phyloP scores from a whole-genome alignment of 2,888 invertebrate genomes.

The Balanococcus diminutus region DNA sequence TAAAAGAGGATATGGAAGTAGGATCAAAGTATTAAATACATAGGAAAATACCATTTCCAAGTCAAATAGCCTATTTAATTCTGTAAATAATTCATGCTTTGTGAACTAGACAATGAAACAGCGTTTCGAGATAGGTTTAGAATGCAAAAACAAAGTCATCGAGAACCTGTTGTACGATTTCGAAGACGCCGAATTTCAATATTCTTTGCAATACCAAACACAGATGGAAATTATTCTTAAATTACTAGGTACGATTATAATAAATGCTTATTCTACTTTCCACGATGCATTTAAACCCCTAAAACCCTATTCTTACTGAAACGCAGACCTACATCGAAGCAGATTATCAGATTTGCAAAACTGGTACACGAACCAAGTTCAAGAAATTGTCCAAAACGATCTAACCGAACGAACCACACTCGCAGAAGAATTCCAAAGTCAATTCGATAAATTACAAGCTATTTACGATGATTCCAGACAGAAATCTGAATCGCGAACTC shows the following conservation, averaged over 20 bases:
- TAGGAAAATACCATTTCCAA: background rate
- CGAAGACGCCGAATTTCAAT: slow-evolving; percentile 75
- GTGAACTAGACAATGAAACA: slow-evolving; percentile 67
- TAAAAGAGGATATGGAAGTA: slow-evolving; percentile 73
- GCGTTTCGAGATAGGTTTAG: slow-evolving; percentile 69
- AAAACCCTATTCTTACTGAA: background rate
- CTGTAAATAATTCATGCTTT: background rate
- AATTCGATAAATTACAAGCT: background rate
- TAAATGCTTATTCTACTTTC: too few relatives aligned
- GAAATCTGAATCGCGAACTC: background rate
- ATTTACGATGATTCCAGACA: background rate
- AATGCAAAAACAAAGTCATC: slow-evolving; percentile 73
- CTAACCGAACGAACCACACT: background rate
- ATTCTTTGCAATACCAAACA: slow-evolving; percentile 73
- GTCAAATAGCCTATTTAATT: background rate
- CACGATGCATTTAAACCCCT: background rate
- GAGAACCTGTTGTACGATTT: slow-evolving; percentile 70
- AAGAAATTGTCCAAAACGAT: background rate
- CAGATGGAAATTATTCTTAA: slow-evolving; percentile 75
- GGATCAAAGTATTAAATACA: slow-evolving; percentile 37
- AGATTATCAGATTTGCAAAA: background rate
- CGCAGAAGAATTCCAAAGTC: background rate
- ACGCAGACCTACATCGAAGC: background rate
- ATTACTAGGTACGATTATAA: slow-evolving; percentile 67
- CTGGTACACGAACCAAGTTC: slow-evolving; percentile 39